A percentile compares a stretch with the other conserved stretches of the same genome.
phyloP scores from a whole-genome alignment of 2,888 invertebrate species.

The Chloroclysta siterata region DNA sequence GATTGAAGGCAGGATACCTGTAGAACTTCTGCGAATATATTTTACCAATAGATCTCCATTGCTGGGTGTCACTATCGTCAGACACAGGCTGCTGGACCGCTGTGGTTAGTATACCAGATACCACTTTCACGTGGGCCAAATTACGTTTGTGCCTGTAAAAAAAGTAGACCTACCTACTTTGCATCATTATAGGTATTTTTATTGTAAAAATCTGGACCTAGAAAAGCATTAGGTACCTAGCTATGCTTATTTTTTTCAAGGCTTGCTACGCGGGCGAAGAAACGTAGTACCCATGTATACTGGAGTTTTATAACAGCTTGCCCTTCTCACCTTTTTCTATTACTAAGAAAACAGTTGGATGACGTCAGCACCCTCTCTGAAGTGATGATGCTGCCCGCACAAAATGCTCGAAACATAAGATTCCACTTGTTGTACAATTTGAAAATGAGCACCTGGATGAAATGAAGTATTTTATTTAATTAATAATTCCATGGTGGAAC shows the following conservation, averaged over 20 bases:
- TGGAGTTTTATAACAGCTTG: not conserved
- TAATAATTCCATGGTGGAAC: no score
- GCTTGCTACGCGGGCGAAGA: no score
- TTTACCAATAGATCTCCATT: slow-evolving; percentile 58
- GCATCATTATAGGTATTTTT: no score
- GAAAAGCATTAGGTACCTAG: no score
- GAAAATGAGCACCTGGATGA: slow-evolving; percentile 56
- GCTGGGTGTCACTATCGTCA: slow-evolving; percentile 43
- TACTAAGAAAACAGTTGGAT: slow-evolving; percentile 64
- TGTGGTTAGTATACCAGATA: slow-evolving; percentile 54
- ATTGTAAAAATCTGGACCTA: no score
- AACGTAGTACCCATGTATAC: no score
- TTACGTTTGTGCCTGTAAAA: slow-evolving; percentile 45
- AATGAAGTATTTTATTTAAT: not conserved
- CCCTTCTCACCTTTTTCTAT: slow-evolving; percentile 58
- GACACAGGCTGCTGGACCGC: slow-evolving; percentile 23
- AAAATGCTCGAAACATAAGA: slow-evolving; percentile 56
- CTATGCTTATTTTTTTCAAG: no score
- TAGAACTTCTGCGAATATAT: slow-evolving; percentile 61
- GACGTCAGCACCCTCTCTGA: slow-evolving; percentile 57
- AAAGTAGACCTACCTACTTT: not conserved
- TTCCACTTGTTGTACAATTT: slow-evolving; percentile 36
- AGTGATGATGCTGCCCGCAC: slow-evolving; percentile 65
- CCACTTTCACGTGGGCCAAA: slow-evolving; percentile 46
- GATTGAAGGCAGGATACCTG: slow-evolving; percentile 61